Evolutionary conservation across 2,113 vertebrate genomes (phyloP), one percentile per base, ranked within the genome.

Genomic region (Triplophysa rosa): DNA sequence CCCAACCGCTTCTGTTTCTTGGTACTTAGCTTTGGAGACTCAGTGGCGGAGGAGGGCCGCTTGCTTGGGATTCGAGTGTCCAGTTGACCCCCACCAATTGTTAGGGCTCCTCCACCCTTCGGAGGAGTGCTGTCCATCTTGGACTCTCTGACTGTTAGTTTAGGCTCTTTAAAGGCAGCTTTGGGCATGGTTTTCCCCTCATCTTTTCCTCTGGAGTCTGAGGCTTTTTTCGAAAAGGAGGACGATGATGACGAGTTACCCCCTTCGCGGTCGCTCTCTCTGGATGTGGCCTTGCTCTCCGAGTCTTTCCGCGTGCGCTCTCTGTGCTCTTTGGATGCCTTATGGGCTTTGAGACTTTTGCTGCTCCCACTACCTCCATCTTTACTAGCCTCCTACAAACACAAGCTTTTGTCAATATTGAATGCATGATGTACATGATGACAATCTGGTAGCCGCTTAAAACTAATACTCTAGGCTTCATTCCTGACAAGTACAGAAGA

Each of bases 111-210:
- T 1, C 93, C 95, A 2, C 96, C 96, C 86, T 98, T 98, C 0
- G 95, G 96, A 70, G 97, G 97, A 87, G 93, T 92, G 82, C 95
- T 94, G 83, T 98, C 97, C 87, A 95, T 90, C 90, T 98, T 98
- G 85, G 94, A 90, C 85, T 98, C 97, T 93, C 98, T 98, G 87
- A 98, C 89, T 4, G 95, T 94, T 88, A 96, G 92, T 88, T 98
- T 99, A 82, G 96, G 96, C 90, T 98, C 97, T 91, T 99, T 99
- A 89, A 98, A 98, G 4, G 96, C 96, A 0, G 95, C 96, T 92
- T 98, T 99, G 77, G 95, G 94, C 6, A 94, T 87, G 6, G 93
- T 92, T 88, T 96, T 98, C 0, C 87, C 89, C 86, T 98, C 96
- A 79, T 99, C 96, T 87, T 97, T 98, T 80, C 93, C 92, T 91